Base-by-base conservation (phyloP, 2,113 vertebrate genomes). In the Noturus placidus region DNA sequence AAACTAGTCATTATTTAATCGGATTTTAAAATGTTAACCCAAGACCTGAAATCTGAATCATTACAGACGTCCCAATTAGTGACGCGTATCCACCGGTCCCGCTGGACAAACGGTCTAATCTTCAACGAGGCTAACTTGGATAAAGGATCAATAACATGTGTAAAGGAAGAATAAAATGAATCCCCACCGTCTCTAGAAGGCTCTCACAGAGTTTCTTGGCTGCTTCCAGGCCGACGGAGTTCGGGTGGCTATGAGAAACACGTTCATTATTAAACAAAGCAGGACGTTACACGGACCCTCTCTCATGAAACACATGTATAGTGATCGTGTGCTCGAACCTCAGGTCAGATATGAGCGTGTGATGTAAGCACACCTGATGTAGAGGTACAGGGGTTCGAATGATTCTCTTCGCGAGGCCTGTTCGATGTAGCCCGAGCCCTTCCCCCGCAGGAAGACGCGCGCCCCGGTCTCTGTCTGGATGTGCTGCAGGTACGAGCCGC, bases 341-440 rank as follows among this genome's bases (percentile, higher is more conserved):
- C 30, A 17, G 13, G 30, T 5, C n/a, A 30, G 67, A 35, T 8
- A 11, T 10, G 19, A 22, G 22, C 13, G 56, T 35, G 54, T 19
- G 59, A 22, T 11, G 38, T 9, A 8, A 30, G 8, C 22, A 30
- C 33, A 99, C 98, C 98, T 99, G 93, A 99, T 97, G 90, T 99
- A 99, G 89, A 99, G 97, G 89, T 99, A 99, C 93, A 99, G 98
- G 11, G 98, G 98, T 78, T 99, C 98, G 87, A 99, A 99, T 8
- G 98, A 98, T 91, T 99, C 98, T 78, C 98, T 94, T 85, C 97
- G 97, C 0, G 98, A 99, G 0, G 98, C 98, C 5, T 98, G 98
- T 50, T 99, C 98, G 17, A 99, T 99, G 93, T 98, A 99, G 0
- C 98, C 98, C 0, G 98, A 99, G 15, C 96, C 96, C 89, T 98